phyloP scores from a whole-genome alignment of 2,113 vertebrate species.

The Balaeniceps rex region DNA sequence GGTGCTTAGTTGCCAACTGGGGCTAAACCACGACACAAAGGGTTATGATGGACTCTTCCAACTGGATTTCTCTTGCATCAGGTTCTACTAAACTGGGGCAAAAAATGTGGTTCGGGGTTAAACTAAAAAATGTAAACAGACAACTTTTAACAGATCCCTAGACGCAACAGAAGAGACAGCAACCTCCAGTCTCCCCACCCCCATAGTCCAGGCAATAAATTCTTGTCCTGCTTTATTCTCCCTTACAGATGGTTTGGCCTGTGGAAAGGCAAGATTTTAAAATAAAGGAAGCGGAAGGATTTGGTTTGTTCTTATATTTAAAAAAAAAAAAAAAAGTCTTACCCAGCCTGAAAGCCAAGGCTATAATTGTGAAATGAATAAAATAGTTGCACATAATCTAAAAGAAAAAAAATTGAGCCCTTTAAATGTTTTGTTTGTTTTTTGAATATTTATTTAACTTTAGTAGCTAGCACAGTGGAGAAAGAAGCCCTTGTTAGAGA shows the following conservation, averaged over 20 bases:
- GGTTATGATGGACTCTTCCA: not conserved
- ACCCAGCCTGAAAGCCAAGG: not conserved
- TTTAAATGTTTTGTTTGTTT: not conserved
- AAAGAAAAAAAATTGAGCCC: not conserved
- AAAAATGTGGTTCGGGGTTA: not conserved
- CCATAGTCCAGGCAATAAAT: not conserved
- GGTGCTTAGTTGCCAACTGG: too few species aligned
- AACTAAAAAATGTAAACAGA: not conserved
- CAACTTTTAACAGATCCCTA: not conserved
- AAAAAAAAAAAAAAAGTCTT: not conserved
- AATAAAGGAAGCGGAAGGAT: not conserved
- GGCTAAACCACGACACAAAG: too few species aligned
- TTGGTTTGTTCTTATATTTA: not conserved
- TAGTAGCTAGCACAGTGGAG: not conserved
- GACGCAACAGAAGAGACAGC: not conserved
- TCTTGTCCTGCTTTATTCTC: not conserved
- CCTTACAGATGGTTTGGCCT: not conserved
- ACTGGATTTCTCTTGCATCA: not conserved
- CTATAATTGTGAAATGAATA: not conserved
- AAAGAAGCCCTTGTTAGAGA: not conserved
- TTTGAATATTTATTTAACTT: not conserved
- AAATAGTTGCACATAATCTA: not conserved
- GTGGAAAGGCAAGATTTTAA: not conserved
- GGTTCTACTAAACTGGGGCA: not conserved
- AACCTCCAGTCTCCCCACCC: not conserved